phyloP scores from a whole-genome alignment of 2,888 invertebrate genomes.

The Theretra japonica region DNA sequence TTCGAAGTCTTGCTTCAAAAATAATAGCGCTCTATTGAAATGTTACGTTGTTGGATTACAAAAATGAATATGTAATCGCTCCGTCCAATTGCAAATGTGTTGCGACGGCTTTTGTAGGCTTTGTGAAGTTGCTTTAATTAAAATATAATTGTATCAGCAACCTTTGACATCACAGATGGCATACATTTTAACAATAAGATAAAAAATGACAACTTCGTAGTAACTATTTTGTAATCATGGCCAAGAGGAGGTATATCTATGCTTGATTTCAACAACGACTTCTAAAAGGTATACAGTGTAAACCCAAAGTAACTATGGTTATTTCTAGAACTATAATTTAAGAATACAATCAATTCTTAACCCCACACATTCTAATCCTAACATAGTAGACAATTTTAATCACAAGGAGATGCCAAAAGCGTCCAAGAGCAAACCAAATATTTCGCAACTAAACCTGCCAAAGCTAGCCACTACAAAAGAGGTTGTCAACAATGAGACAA shows the following conservation, averaged over 20 bases:
- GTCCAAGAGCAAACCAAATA: not conserved
- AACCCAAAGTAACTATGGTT: too few relatives aligned
- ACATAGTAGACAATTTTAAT: too few relatives aligned
- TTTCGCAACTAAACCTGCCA: not conserved
- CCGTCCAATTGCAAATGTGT: not conserved
- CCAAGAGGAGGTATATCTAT: not conserved
- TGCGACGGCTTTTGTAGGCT: not conserved
- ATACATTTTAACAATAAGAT: not conserved
- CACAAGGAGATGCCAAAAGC: not conserved
- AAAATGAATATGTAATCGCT: constrained; percentile 16
- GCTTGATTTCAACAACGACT: not conserved
- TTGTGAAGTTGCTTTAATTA: not conserved
- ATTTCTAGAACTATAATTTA: too few relatives aligned
- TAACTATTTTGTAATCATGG: not conserved
- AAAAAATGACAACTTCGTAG: not conserved
- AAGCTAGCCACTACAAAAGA: constrained; percentile 33
- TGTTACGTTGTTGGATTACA: constrained; percentile 12
- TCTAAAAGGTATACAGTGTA: too few relatives aligned
- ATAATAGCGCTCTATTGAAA: constrained; percentile 18
- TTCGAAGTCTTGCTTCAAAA: constrained; percentile 18
- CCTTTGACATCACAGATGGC: not conserved
- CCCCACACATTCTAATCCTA: too few relatives aligned
- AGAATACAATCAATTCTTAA: too few relatives aligned
- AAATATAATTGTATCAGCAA: not conserved
- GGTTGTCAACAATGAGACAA: constrained; percentile 30